Base-by-base conservation (phyloP, 2,113 vertebrate species). In the Rhea pennata region DNA sequence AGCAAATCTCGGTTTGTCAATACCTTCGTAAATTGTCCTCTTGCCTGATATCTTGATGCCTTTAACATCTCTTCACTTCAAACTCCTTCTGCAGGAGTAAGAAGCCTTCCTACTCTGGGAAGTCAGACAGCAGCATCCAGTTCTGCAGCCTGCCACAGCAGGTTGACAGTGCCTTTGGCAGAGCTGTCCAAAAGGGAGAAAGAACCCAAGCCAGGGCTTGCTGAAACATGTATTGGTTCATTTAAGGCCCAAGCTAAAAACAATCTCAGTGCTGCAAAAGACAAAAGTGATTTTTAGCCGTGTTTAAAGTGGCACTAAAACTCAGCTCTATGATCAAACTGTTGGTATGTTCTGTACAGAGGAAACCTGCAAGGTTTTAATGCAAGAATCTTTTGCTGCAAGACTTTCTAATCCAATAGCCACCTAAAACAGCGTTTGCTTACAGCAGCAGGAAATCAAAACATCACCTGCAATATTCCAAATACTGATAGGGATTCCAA, bases 271-370 rank as follows among this genome's bases (percentile, higher is more conserved):
- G 44, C 54, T 90, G n/a, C 75, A 81, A 74, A 58, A 39, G 20
- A 17, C 7, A 42, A 79, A 97, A 87, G 59, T 73, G 12, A 64
- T 79, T 92, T 92, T 80, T 73, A 80, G 66, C 61, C 58, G 44
- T 27, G 76, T 80, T 80, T 90, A 62, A 93, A 95, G 53, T 10
- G 70, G 54, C 71, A 92, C n/a, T 56, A 71, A 92, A 82, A 87
- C 54, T 64, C 73, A 89, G 84, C 15, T 46, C 36, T 64, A 62
- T 67, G 42, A 96, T 42, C 8, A 90, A 89, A 84, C 87, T 89
- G 84, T 71, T 89, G 48, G 48, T n/a, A 84, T 94, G 75, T 40
- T 53, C 23, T 58, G 10, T 19, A 64, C 23, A 84, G 42, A 94
- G 61, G 92, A 89, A 95, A 92, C 44, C 58, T 75, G 39, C 24